A percentile compares a stretch with the other conserved stretches of the same genome.
Evolutionary conservation across 23 tunicate species (phyloP).

Genomic region (Styela clava): DNA sequence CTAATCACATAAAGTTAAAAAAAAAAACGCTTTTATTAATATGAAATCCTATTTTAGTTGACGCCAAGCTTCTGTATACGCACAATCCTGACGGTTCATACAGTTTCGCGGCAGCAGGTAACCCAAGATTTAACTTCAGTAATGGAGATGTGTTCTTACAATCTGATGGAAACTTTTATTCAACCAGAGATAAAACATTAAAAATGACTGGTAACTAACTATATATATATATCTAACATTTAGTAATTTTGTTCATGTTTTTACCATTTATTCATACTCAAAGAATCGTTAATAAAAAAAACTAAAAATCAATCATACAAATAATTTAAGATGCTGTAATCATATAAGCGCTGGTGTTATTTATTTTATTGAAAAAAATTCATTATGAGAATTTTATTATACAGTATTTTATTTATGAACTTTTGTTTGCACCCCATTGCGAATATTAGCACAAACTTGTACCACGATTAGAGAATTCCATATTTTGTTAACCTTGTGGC

Average conservation of each 20-base stretch:
- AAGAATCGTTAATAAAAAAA: neutral
- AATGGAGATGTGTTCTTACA: slow-evolving; percentile 54
- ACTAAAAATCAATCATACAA: neutral
- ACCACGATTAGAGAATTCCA: too few relatives aligned
- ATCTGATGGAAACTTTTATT: slow-evolving; percentile 42
- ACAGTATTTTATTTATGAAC: too few relatives aligned
- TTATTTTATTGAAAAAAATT: too few relatives aligned
- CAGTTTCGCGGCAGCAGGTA: slow-evolving; percentile 47
- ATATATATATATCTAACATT: neutral
- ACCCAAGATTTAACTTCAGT: slow-evolving; percentile 34
- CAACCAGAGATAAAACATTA: slow-evolving; percentile 31
- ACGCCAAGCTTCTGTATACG: slow-evolving; percentile 24
- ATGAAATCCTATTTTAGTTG: neutral
- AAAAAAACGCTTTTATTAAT: too few relatives aligned
- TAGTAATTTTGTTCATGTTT: too few relatives aligned
- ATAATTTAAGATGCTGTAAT: neutral
- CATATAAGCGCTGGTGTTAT: too few relatives aligned
- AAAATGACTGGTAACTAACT: slow-evolving; percentile 35
- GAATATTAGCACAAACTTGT: too few relatives aligned
- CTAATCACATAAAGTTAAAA: too few relatives aligned
- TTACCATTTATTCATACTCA: too few relatives aligned
- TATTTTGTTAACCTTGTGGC: too few relatives aligned
- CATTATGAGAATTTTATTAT: too few relatives aligned
- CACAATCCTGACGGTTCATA: slow-evolving; percentile 44
- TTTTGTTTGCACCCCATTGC: too few relatives aligned